A percentile compares a stretch with the other conserved stretches of the same genome.
These are phyloP conservation scores for Gallinago jamesoni DNA, from an alignment of 2,113 vertebrate species.

Conservation along the genomic window DNA sequence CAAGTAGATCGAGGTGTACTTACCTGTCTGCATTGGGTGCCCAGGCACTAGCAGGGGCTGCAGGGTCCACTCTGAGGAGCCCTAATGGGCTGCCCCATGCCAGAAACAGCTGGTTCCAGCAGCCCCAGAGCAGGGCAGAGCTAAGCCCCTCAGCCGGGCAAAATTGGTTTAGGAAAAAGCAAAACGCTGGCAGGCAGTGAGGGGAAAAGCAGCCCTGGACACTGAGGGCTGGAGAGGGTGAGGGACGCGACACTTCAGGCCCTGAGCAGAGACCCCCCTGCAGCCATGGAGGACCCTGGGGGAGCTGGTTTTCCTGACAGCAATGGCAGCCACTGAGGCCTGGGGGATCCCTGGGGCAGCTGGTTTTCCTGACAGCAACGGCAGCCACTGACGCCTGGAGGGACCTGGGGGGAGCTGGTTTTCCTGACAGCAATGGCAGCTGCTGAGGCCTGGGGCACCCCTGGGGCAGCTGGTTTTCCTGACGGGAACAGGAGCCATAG, in stretches of 20 bases:
- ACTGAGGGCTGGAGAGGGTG: neutral
- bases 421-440: neutral
- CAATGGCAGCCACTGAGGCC: neutral
- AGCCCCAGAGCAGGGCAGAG: fast-evolving
- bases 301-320: neutral
- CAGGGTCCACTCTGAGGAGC: neutral
- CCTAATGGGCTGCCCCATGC: neutral
- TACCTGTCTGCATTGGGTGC: neutral
- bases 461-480: neutral
- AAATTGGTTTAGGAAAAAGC: fast-evolving
- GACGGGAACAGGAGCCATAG: neutral
- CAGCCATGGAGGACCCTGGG: neutral
- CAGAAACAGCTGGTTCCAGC: neutral
- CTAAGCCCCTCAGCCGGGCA: neutral
- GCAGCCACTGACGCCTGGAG: neutral
- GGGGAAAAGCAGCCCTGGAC: neutral
- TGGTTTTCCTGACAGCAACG: neutral
- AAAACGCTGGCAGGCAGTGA: neutral
- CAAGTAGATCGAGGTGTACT: neutral
- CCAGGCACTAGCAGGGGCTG: neutral
- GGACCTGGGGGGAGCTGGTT: neutral
- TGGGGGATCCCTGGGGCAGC: neutral
- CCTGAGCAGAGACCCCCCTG: neutral
- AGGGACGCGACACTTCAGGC: neutral
- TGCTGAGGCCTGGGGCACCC: neutral